Evolutionary conservation across 2,113 vertebrate species (phyloP).

Genomic region (Grus americana): DNA sequence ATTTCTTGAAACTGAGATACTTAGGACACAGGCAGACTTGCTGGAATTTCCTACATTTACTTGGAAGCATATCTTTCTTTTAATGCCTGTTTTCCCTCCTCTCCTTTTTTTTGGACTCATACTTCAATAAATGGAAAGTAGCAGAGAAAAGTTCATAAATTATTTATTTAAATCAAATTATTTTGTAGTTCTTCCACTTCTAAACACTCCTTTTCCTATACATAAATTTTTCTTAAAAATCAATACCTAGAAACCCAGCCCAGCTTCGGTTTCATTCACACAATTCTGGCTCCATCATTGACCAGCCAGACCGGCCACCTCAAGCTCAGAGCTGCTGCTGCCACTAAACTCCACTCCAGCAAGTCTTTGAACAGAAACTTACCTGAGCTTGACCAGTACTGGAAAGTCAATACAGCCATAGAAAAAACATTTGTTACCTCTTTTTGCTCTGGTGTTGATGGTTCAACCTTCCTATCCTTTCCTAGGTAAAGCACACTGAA

Average conservation of each 20-base stretch:
- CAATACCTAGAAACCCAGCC: background rate
- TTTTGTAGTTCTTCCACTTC: background rate
- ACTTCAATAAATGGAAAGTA: background rate
- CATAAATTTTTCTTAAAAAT: background rate
- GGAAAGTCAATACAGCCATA: background rate
- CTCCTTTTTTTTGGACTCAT: background rate
- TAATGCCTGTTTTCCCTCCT: background rate
- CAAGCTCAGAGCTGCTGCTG: background rate
- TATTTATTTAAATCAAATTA: background rate
- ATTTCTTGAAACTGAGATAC: background rate
- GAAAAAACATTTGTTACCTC: conserved; percentile 37
- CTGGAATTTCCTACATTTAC: background rate
- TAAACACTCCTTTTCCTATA: background rate
- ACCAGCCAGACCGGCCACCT: background rate
- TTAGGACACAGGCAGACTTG: background rate
- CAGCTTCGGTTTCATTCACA: background rate
- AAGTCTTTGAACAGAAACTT: background rate
- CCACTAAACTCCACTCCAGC: background rate
- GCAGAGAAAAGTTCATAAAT: background rate
- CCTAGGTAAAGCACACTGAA: conserved; percentile 1
- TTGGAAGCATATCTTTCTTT: background rate
- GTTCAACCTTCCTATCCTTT: background rate
- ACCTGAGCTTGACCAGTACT: background rate
- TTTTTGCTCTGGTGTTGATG: background rate
- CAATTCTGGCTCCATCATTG: background rate